Evolutionary conservation across 2,888 invertebrate genomes (phyloP), one percentile per base, ranked within the genome.

Genomic region (Tipula unca): DNA sequence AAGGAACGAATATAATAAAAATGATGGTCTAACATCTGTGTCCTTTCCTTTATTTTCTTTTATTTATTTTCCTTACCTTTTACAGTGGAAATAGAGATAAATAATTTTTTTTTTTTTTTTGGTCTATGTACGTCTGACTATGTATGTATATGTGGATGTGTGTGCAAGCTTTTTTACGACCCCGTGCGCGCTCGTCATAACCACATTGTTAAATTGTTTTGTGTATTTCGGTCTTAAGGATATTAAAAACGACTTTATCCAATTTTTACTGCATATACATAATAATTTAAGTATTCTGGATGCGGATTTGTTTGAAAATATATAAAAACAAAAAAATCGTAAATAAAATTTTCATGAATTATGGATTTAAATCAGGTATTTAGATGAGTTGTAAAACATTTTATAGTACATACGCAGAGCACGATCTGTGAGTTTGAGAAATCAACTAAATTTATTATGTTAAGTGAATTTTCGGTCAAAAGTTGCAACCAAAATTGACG

Each of bases 21-120:
- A 83, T 32, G 83, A 83, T 83, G 83, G 83, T 83, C 83, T 83
- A 83, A 83, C 83, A 83, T 83, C 83, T 83, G 83, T 83, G 83
- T 83, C 83, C 83, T 83, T 83, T 69, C 69, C 69, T 69, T 69
- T 25, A 48, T 48, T 48, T 48, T 48, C 48, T 48, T 48, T 48
- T 48, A 69, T 69, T 69, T 69, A 69, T 69, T 83, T 83, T 83
- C 35, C 83, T 35, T 83, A 83, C 83, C 83, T 83, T 83, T 35
- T 32, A 83, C 29, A 83, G 35, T 82, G 35, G 10, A 32, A 83
- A 83, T 32, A 83, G 35, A 83, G 29, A 83, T 83, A 83, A 83
- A 83, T 83, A 83, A 83, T 32, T 32, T 83, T 83, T 14, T 0
- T 83, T 83, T 29, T 83, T 6, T 29, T 29, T 29, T n/a, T n/a